phyloP scores from a whole-genome alignment of 2,888 invertebrate genomes.

The Orchestes rusci region DNA sequence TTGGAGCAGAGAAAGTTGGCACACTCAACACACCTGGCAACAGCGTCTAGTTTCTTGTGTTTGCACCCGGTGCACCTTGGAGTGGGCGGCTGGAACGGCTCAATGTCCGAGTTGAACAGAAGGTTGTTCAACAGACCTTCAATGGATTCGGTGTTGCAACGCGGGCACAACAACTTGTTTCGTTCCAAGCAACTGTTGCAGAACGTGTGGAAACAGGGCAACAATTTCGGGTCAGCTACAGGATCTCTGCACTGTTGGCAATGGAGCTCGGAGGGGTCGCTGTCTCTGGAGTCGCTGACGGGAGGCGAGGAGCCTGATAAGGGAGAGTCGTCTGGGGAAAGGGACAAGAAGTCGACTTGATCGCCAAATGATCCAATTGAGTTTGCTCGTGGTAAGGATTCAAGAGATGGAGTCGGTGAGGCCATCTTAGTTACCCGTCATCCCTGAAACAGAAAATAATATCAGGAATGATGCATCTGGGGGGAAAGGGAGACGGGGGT shows the following conservation, averaged over 20 bases:
- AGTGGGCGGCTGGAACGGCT: constrained; percentile 21
- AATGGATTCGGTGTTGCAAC: constrained; percentile 48
- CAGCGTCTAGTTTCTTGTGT: constrained; percentile 87
- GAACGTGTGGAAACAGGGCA: constrained; percentile 78
- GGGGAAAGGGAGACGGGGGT: no score
- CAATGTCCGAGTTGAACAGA: constrained; percentile 37
- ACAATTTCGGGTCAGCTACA: constrained; percentile 65
- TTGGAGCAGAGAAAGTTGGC: constrained; percentile 93
- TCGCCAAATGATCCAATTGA: constrained; percentile 82
- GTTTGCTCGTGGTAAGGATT: constrained; percentile 86
- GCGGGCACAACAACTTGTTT: constrained; percentile 69
- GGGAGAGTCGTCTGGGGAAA: constrained; percentile 58
- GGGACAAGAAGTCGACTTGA: constrained; percentile 67
- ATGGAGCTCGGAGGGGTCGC: constrained; percentile 36
- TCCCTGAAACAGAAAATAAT: constrained; percentile 56
- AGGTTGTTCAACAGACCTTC: constrained; percentile 45
- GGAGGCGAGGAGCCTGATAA: constrained; percentile 83
- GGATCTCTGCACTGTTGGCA: constrained; percentile 72
- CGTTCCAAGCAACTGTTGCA: constrained; percentile 72
- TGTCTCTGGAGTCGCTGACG: constrained; percentile 67
- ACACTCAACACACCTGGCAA: constrained; percentile 94
- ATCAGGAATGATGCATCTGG: no score
- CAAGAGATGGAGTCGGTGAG: constrained; percentile 87
- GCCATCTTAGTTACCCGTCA: constrained; percentile 90
- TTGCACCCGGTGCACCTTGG: constrained; percentile 93